Conservation (phyloP, 2,797 vertebrate genomes). For the Leptoclinus maculatus region DNA sequence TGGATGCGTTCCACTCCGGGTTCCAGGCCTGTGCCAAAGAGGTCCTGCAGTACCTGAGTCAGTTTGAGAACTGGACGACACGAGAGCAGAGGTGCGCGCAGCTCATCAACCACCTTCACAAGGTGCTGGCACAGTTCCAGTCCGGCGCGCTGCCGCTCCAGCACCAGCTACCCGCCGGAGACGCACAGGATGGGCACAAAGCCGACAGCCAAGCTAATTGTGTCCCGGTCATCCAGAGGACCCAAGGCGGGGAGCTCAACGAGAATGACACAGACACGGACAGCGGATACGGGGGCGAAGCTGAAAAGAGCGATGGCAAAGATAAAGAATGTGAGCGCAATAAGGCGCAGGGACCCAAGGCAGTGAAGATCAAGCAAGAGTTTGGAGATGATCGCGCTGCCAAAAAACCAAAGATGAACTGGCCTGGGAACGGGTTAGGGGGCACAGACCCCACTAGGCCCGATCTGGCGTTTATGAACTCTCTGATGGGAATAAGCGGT, state of each 20-base stretch:
- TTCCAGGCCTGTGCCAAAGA: constrained; percentile 98
- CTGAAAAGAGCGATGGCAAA: constrained; percentile 85
- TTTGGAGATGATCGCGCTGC: constrained; percentile 87
- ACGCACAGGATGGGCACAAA: constrained; percentile 80
- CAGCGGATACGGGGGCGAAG: constrained; percentile 96
- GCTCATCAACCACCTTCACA: constrained; percentile 92
- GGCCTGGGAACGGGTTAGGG: constrained; percentile 67
- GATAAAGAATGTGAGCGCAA: constrained; percentile 82
- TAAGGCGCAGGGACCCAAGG: constrained; percentile 67
- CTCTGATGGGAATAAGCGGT: constrained; percentile 90
- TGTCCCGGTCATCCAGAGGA: constrained; percentile 97
- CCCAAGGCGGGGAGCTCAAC: constrained; percentile 87
- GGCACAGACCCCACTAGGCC: constrained; percentile 79
- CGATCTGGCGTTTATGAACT: constrained; percentile 90
- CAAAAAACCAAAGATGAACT: constrained; percentile 89
- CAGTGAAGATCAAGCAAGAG: constrained; percentile 91
- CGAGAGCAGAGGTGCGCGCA: constrained; percentile 92
- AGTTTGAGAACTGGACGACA: constrained; percentile 93
- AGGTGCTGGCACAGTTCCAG: constrained; percentile 89
- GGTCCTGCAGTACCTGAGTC: constrained; percentile 94
- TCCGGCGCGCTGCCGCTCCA: constrained; percentile 83
- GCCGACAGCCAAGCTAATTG: constrained; percentile 90
- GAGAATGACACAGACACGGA: constrained; percentile 98
- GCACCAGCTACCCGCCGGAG: constrained; percentile 80
- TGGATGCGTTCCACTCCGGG: constrained; percentile 95